phyloP scores from a whole-genome alignment of 37 sponge, comb jelly and placozoan species.

The Geodia barretti region DNA sequence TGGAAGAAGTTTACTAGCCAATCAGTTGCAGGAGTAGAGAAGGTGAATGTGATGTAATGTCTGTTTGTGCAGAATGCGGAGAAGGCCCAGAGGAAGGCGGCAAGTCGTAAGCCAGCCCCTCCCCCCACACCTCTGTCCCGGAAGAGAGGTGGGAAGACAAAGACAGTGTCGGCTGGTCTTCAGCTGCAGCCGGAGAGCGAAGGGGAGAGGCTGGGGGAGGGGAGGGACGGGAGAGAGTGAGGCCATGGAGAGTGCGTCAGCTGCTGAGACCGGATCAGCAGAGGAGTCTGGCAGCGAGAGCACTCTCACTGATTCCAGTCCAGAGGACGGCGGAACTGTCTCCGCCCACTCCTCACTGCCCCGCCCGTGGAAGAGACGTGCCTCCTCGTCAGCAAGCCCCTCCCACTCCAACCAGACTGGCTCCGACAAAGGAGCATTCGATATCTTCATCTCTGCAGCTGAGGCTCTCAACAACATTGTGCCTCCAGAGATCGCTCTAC shows the following conservation, averaged over 20 bases:
- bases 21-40: too few species aligned
- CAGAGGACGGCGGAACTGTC: constrained; percentile 25
- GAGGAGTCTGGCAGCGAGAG: constrained; percentile 53
- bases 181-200: not conserved
- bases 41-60: not conserved
- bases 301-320: constrained; percentile 61
- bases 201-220: not conserved
- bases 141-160: constrained; percentile 14
- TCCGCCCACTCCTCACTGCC: not conserved
- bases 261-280: constrained; percentile 11
- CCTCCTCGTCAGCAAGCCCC: not conserved
- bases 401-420: not conserved
- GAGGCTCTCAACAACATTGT: constrained; percentile 68
- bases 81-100: constrained; percentile 54
- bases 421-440: constrained; percentile 51
- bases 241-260: constrained; percentile 44
- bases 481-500: constrained; percentile 69
- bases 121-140: constrained; percentile 9
- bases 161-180: not conserved
- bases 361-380: not conserved
- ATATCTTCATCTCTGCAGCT: constrained; percentile 68
- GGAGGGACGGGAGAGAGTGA: constrained; percentile 53
- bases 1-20: too few species aligned
- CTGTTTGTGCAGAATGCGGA: constrained; percentile 64
- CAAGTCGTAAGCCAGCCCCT: constrained; percentile 29